A percentile compares a stretch with the other conserved stretches of the same genome.
Evolutionary conservation across 2,797 vertebrate species (phyloP).

Genomic region (Nannoperca obscura): DNA sequence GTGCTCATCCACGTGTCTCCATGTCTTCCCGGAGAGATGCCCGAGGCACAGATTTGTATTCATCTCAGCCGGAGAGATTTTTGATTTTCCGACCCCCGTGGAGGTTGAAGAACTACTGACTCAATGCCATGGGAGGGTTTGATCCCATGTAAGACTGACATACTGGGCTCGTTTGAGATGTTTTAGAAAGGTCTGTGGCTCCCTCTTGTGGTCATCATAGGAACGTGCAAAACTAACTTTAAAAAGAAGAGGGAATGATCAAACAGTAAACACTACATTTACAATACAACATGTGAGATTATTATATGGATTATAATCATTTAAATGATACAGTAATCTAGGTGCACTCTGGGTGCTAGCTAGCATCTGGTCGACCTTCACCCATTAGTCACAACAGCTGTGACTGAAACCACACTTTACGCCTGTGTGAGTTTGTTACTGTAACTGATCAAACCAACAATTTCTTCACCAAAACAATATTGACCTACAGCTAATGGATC

Average conservation of each 20-base stretch:
- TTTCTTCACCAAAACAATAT: not conserved
- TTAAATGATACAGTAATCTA: not conserved
- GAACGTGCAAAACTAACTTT: slow-evolving; percentile 29
- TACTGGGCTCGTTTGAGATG: not conserved
- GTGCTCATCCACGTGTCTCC: slow-evolving; percentile 66
- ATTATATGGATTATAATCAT: not conserved
- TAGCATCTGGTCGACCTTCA: not conserved
- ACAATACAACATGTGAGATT: not conserved
- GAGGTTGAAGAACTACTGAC: slow-evolving; percentile 36
- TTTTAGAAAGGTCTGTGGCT: slow-evolving; percentile 61
- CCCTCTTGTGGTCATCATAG: slow-evolving; percentile 57
- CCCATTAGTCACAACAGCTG: not conserved
- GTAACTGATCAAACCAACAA: not conserved
- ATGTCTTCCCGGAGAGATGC: slow-evolving; percentile 62
- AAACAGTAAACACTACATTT: not conserved
- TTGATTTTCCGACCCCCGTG: slow-evolving; percentile 17
- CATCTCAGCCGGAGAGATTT: slow-evolving; percentile 62
- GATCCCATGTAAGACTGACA: not conserved
- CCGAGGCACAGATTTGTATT: slow-evolving; percentile 69
- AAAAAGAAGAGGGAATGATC: not conserved
- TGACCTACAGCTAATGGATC: not conserved
- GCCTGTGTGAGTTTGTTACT: not conserved
- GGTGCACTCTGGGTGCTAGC: not conserved
- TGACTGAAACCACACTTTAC: not conserved
- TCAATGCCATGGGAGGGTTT: slow-evolving; percentile 12